phyloP scores from a whole-genome alignment of 2,797 vertebrate species.

The Propithecus perrieri region DNA sequence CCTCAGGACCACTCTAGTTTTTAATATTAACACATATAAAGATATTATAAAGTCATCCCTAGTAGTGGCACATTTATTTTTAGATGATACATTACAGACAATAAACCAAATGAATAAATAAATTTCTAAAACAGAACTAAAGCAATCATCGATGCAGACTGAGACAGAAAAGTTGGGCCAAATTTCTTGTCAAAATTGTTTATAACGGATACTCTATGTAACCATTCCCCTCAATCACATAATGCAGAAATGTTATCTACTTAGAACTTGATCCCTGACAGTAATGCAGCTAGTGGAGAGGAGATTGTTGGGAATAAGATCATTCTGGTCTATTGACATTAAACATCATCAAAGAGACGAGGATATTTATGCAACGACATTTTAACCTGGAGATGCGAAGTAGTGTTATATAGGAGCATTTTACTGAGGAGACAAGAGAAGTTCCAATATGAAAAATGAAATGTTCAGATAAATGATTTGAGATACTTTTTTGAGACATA shows the following conservation, averaged over 20 bases:
- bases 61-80: not conserved
- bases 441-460: slow-evolving; percentile 5
- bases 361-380: not conserved
- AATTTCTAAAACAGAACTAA: not conserved
- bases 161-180: not conserved
- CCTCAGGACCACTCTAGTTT: not conserved
- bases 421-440: not conserved
- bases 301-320: not conserved
- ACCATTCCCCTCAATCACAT: not conserved
- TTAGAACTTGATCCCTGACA: not conserved
- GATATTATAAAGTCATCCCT: not conserved
- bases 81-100: not conserved
- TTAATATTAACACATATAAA: not conserved
- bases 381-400: not conserved
- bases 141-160: not conserved
- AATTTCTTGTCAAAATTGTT: not conserved
- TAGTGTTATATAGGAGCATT: not conserved
- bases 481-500: not conserved
- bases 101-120: not conserved
- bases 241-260: not conserved
- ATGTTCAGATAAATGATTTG: not conserved
- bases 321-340: not conserved
- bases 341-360: not conserved
- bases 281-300: not conserved
- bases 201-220: not conserved